Base-by-base conservation (phyloP, 2,113 vertebrate genomes). In the Thinocorus orbignyianus region DNA sequence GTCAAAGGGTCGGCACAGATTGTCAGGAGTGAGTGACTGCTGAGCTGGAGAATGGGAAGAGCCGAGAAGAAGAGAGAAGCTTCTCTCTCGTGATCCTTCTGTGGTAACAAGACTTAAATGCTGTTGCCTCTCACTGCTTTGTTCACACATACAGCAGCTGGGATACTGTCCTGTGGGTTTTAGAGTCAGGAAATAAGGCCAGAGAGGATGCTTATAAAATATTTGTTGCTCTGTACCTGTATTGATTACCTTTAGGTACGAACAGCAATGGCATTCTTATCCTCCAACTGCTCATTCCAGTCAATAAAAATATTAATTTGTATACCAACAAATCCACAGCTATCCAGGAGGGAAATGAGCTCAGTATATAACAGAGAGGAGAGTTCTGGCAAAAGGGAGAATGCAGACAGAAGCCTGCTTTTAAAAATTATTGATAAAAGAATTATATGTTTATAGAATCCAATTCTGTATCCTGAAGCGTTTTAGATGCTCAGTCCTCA, bases 371-470 rank as follows among this genome's bases (percentile, higher is more conserved):
- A 91, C 2, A 92, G 42, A 66, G 49, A 22, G 37, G 42, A 62
- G 71, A 82, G 35, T 82, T 92, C 71, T 91, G 60, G 66, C 84
- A 64, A 79, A 91, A 68, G 73, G 80, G 72, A 96, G 52, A 92
- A 25, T 78, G 49, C 51, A 88, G 51, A 94, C 78, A 86, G 39
- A 62, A 92, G 51, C 37, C 86, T 91, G 83, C 49, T 91, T 35
- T 7, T 87, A 81, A 95, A 70, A 93, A 95, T 81, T 96, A 96
- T 96, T 92, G 96, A 95, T 94, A 91, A 91, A 96, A 88, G 77
- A 93, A 95, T 97, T 97, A 94, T 11, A 91, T 85, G 44, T 95
- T 95, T 95, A 95, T 70, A 84, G 88, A 96, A 93, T 89, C 84
- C 88, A 81, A 46, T 93, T 87, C 74, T 69, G 61, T 91, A 2